These are phyloP conservation scores for Pampus argenteus DNA, from an alignment of 2,797 vertebrate species.

Conservation along the genomic window DNA sequence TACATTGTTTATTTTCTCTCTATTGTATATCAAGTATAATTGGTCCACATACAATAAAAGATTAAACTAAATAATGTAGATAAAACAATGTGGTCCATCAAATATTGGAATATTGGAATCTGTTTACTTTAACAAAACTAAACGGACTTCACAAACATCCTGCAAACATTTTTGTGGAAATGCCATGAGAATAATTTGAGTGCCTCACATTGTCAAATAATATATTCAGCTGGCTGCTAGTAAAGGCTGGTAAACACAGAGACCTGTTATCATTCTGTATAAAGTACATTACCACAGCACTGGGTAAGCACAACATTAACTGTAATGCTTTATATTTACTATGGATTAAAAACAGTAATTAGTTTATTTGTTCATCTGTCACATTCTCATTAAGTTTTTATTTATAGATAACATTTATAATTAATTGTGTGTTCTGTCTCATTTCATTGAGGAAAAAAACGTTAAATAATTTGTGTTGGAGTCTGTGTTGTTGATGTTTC, in stretches of 20 bases:
- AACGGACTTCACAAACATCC: neutral
- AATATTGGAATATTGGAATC: conserved; percentile 12
- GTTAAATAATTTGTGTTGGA: too few species aligned
- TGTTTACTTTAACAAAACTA: conserved; percentile 7
- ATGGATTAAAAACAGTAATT: too few species aligned
- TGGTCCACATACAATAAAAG: conserved; percentile 20
- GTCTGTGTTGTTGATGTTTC: too few species aligned
- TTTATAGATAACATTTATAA: too few species aligned
- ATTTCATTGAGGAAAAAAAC: too few species aligned
- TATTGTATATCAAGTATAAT: conserved; percentile 32
- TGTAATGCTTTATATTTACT: too few species aligned
- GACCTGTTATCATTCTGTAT: neutral
- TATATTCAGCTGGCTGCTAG: neutral
- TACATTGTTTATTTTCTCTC: conserved; percentile 11
- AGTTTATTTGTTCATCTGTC: too few species aligned
- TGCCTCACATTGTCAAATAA: neutral
- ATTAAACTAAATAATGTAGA: neutral
- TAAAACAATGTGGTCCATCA: neutral
- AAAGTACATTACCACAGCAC: neutral
- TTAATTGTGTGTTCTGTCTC: too few species aligned
- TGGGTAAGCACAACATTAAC: neutral
- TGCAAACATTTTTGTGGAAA: conserved; percentile 7
- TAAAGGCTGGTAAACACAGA: neutral
- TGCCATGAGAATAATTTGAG: conserved; percentile 12
- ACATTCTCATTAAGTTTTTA: too few species aligned